Percentiles rank a stretch among this genome's conserved stretches.
Conservation (phyloP, 2,113 vertebrate genomes). For the Brienomyrus longianalis region DNA sequence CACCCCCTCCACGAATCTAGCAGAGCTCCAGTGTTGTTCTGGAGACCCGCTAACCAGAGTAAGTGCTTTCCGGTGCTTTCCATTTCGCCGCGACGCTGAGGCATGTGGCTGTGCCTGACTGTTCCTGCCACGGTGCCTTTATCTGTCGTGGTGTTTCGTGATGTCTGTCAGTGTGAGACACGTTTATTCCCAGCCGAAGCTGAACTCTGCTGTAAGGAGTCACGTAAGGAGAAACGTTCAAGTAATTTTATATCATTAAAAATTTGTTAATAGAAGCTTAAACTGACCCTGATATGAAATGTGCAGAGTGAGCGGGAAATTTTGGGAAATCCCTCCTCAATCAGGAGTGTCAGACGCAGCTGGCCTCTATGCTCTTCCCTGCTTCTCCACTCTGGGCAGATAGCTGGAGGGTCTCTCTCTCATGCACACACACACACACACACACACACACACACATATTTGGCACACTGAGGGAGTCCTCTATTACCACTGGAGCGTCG, state of each 20-base stretch:
- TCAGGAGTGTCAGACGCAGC: neutral
- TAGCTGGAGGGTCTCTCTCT: neutral
- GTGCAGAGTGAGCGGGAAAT: neutral
- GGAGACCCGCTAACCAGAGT: conserved; percentile 36
- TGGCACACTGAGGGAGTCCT: neutral
- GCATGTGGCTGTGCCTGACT: neutral
- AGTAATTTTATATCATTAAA: neutral
- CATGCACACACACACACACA: neutral
- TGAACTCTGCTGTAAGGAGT: neutral
- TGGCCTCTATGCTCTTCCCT: neutral
- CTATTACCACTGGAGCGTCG: neutral
- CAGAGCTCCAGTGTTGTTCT: conserved; percentile 24
- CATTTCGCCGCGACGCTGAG: conserved; percentile 34
- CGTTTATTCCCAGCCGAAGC: neutral
- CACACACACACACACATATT: neutral
- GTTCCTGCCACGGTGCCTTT: neutral
- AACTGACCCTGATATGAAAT: neutral
- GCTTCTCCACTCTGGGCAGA: neutral
- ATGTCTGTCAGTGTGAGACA: neutral
- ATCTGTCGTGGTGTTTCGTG: neutral
- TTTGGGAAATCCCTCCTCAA: neutral
- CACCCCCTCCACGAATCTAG: conserved; percentile 28
- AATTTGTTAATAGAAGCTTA: neutral
- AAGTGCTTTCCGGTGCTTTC: conserved; percentile 42
- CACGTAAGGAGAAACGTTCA: neutral